A percentile compares a stretch with the other conserved stretches of the same genome.
Conservation (phyloP, 2,113 vertebrate genomes). For the Tursiops truncatus region DNA sequence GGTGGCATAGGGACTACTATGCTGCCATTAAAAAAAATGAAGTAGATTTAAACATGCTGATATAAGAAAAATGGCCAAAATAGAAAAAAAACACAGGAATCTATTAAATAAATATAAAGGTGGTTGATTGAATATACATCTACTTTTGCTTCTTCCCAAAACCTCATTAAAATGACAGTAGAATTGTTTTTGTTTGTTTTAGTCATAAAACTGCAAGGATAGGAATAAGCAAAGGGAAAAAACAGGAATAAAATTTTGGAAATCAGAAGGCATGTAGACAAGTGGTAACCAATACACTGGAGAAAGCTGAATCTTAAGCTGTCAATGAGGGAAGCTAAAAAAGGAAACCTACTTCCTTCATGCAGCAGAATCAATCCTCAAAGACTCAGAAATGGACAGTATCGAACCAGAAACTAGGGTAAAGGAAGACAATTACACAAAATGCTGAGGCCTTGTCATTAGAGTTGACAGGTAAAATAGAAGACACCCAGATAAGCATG, state of each 20-base stretch:
- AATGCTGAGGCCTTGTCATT: background rate
- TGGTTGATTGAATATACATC: background rate
- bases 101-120: background rate
- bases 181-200: background rate
- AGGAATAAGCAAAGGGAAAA: background rate
- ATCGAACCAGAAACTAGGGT: background rate
- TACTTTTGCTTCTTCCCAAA: background rate
- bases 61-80: background rate
- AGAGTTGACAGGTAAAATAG: background rate
- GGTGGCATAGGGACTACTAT: background rate
- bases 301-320: background rate
- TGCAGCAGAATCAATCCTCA: background rate
- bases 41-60: background rate
- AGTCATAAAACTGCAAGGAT: background rate
- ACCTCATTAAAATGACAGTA: background rate
- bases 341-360: background rate
- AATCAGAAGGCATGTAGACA: background rate
- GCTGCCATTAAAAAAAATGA: background rate
- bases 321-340: background rate
- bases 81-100: background rate
- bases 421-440: background rate
- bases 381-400: background rate
- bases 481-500: background rate
- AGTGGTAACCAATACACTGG: background rate
- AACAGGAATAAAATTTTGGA: background rate